phyloP scores from a whole-genome alignment of 2,797 vertebrate genomes.

The Diceros bicornis region DNA sequence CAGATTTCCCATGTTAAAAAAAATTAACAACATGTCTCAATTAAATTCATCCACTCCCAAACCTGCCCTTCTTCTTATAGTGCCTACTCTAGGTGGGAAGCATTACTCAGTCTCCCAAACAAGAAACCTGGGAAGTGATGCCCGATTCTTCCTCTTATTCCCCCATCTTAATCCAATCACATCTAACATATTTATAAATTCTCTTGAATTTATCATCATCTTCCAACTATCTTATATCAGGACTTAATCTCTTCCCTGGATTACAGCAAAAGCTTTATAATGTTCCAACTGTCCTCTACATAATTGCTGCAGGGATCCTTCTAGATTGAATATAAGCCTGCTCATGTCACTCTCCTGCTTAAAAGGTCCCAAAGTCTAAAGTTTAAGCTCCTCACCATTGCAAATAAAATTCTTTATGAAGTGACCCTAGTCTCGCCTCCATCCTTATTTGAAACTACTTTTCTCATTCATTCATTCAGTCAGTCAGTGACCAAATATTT shows the following conservation, averaged over 20 bases:
- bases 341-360: not conserved
- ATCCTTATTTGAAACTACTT: constrained; percentile 12
- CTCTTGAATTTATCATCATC: constrained; percentile 3
- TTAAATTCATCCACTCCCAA: not conserved
- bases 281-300: not conserved
- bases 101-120: not conserved
- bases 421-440: not conserved
- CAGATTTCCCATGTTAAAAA: not conserved
- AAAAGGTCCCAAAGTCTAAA: not conserved
- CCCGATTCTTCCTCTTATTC: not conserved
- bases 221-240: not conserved
- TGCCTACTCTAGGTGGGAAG: not conserved
- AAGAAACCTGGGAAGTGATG: not conserved
- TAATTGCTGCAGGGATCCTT: not conserved
- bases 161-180: not conserved
- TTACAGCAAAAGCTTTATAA: constrained; percentile 17
- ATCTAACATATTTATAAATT: constrained; percentile 9
- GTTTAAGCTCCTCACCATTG: not conserved
- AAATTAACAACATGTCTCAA: not conserved
- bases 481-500: not conserved
- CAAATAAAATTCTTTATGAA: constrained; percentile 38
- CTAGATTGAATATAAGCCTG: not conserved
- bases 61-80: not conserved
- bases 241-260: not conserved
- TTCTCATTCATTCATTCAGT: not conserved